These are phyloP conservation scores for Andrena marginata DNA, from an alignment of 2,888 invertebrate species.

Conservation along the genomic window DNA sequence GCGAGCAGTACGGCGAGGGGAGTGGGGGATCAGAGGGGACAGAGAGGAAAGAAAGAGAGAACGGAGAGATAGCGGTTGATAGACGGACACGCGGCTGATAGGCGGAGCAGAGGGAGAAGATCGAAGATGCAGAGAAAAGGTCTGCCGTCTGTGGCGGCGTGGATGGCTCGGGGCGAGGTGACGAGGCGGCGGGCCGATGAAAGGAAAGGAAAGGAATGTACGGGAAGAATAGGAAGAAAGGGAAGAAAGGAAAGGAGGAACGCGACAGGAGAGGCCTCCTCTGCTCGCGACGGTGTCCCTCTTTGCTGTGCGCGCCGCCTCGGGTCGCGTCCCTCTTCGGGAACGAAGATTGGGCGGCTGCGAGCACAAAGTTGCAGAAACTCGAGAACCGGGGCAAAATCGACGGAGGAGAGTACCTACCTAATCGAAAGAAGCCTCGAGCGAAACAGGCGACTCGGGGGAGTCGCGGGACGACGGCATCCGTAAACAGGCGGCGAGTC, in stretches of 20 bases:
- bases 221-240: constrained; percentile 3
- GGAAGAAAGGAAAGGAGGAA: background rate
- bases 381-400: background rate
- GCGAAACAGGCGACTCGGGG: constrained; percentile 18
- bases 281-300: background rate
- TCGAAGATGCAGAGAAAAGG: constrained; percentile 26
- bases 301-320: background rate
- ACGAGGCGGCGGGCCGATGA: constrained; percentile 16
- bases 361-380: background rate
- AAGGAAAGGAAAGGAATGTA: constrained; percentile 5
- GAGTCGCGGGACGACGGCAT: constrained; percentile 16
- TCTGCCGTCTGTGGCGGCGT: constrained; percentile 1
- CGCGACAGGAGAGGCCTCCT: background rate
- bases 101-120: constrained; percentile 10
- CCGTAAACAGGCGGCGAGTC: constrained; percentile 50
- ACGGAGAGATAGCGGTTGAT: constrained; percentile 1
- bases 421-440: background rate
- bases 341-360: background rate
- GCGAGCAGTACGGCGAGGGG: background rate
- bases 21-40: background rate
- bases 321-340: background rate
- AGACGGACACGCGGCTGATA: background rate
- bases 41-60: background rate
- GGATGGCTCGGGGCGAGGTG: background rate
- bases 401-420: background rate